Conservation (phyloP, 2,113 vertebrate species). For the Macrotus californicus region DNA sequence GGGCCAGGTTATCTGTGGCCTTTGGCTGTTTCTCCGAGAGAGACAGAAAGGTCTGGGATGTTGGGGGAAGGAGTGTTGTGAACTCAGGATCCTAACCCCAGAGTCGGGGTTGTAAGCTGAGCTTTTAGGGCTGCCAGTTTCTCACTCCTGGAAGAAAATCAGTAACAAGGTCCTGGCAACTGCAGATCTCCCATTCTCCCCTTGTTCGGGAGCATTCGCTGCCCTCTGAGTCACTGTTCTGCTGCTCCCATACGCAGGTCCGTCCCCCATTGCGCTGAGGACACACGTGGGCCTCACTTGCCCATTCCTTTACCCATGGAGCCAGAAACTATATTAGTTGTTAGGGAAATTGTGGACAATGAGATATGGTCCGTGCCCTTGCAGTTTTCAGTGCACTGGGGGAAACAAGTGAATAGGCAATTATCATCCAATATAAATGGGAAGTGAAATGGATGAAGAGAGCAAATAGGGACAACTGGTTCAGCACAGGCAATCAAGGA, state of each 20-base stretch:
- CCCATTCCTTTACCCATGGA: neutral
- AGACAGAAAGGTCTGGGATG: neutral
- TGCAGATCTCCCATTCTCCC: neutral
- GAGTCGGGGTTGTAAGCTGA: neutral
- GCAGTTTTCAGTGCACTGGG: neutral
- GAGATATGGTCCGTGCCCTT: neutral
- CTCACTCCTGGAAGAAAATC: neutral
- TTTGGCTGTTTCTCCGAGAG: neutral
- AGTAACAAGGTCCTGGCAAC: neutral
- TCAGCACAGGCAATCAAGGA: neutral
- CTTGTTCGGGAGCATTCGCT: neutral
- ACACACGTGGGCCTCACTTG: neutral
- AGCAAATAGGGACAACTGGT: neutral
- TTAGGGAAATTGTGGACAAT: neutral
- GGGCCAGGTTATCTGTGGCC: neutral
- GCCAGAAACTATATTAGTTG: neutral
- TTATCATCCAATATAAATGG: neutral
- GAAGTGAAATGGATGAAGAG: neutral
- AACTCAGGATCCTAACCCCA: neutral
- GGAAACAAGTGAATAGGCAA: neutral
- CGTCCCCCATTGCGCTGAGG: neutral
- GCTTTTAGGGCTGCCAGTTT: neutral
- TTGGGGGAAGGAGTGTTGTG: neutral
- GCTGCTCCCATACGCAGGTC: neutral
- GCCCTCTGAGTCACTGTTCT: neutral